Evolutionary conservation across 2,113 vertebrate species (phyloP).

Genomic region (Coturnix japonica): DNA sequence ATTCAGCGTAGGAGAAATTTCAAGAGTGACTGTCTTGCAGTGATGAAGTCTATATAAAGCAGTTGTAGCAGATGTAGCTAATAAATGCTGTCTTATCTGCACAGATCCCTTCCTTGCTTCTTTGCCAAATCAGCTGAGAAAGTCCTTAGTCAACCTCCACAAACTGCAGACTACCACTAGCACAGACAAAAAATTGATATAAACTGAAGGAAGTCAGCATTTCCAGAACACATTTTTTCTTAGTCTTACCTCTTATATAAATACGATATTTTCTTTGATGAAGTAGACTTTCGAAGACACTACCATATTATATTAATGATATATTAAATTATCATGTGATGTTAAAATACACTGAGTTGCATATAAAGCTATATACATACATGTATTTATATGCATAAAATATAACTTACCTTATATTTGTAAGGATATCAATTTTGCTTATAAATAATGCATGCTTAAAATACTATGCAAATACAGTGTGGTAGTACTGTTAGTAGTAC

Average conservation of each 20-base stretch:
- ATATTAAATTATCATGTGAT: neutral
- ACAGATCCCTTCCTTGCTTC: neutral
- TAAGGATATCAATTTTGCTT: neutral
- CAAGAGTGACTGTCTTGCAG: neutral
- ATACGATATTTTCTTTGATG: neutral
- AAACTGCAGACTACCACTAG: neutral
- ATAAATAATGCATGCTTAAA: neutral
- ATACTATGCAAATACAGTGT: neutral
- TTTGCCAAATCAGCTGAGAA: neutral
- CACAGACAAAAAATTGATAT: neutral
- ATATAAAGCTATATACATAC: neutral
- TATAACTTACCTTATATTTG: neutral
- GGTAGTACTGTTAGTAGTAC: no score
- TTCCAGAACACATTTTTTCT: neutral
- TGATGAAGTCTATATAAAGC: slow-evolving; percentile 8
- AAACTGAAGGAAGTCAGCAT: neutral
- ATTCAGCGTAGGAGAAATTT: neutral
- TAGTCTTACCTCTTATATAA: neutral
- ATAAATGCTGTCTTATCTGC: slow-evolving; percentile 12
- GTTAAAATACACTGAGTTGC: neutral
- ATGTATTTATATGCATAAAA: no score
- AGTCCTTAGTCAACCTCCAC: neutral
- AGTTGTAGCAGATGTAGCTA: neutral
- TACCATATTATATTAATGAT: neutral
- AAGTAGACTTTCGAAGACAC: neutral